A percentile compares a stretch with the other conserved stretches of the same genome.
Evolutionary conservation across 2,797 vertebrate genomes (phyloP).

Genomic region (Halcyon badia): DNA sequence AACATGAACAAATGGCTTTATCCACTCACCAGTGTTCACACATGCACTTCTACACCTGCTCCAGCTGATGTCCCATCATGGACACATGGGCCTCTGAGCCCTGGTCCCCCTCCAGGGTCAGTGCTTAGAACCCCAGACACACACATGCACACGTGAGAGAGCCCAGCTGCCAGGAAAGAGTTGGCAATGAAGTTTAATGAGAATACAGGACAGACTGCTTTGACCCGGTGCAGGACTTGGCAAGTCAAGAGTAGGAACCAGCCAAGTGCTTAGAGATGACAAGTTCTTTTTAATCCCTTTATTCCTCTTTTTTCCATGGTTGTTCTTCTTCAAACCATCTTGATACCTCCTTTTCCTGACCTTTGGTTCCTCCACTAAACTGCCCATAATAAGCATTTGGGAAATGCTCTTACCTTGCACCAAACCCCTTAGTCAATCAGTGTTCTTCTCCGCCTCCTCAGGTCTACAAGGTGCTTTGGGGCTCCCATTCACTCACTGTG

Average conservation of each 20-base stretch:
- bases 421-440: neutral
- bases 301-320: neutral
- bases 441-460: fast-evolving
- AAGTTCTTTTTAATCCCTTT: neutral
- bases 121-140: no score
- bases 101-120: neutral
- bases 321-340: neutral
- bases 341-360: neutral
- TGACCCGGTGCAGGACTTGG: neutral
- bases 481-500: neutral
- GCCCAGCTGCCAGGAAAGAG: neutral
- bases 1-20: neutral
- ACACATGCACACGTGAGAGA: fast-evolving
- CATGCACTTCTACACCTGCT: fast-evolving
- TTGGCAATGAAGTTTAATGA: neutral
- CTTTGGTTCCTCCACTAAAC: neutral
- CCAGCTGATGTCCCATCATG: neutral
- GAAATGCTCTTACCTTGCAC: neutral
- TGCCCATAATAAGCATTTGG: neutral
- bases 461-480: neutral
- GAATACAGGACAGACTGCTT: neutral
- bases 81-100: fast-evolving
- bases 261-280: neutral
- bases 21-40: fast-evolving
- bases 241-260: neutral